Evolutionary conservation across 1,140 invertebrate genomes (phyloP).

Genomic region (Hypothenemus hampei): DNA sequence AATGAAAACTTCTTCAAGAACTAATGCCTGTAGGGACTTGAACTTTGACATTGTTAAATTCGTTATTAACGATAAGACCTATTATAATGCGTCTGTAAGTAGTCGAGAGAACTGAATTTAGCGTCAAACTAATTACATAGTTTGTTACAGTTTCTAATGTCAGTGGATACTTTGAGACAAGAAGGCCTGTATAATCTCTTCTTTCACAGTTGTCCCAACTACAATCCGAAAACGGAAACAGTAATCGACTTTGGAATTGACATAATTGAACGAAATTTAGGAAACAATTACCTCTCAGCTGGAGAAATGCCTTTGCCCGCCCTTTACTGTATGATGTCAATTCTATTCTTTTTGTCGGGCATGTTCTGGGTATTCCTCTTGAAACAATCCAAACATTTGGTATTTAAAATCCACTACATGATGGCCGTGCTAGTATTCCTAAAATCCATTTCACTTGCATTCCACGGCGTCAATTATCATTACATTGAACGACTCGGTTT

Average conservation of each 20-base stretch:
- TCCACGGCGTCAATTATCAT: constrained; percentile 96
- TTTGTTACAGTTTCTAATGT: constrained; percentile 51
- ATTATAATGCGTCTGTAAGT: constrained; percentile 55
- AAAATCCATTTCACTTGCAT: constrained; percentile 87
- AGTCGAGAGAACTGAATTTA: background rate
- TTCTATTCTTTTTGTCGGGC: constrained; percentile 85
- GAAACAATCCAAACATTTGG: constrained; percentile 68
- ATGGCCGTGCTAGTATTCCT: constrained; percentile 93
- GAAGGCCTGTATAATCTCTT: constrained; percentile 94
- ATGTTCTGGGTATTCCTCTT: constrained; percentile 90
- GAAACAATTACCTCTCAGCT: constrained; percentile 88
- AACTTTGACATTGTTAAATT: constrained; percentile 48
- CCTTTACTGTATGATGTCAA: constrained; percentile 86
- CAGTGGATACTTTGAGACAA: constrained; percentile 69
- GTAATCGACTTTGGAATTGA: constrained; percentile 55
- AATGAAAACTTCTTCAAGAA: constrained; percentile 13
- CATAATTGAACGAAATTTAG: constrained; percentile 78
- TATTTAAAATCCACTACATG: constrained; percentile 95
- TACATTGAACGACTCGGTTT: constrained; percentile 92
- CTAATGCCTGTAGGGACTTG: constrained; percentile 44
- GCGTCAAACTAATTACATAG: background rate
- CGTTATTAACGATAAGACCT: constrained; percentile 46
- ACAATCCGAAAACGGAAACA: constrained; percentile 41
- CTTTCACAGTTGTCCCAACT: constrained; percentile 90
- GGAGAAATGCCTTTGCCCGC: constrained; percentile 94